Base-by-base conservation (phyloP, 2,888 invertebrate species). In the Hipparchia semele region DNA sequence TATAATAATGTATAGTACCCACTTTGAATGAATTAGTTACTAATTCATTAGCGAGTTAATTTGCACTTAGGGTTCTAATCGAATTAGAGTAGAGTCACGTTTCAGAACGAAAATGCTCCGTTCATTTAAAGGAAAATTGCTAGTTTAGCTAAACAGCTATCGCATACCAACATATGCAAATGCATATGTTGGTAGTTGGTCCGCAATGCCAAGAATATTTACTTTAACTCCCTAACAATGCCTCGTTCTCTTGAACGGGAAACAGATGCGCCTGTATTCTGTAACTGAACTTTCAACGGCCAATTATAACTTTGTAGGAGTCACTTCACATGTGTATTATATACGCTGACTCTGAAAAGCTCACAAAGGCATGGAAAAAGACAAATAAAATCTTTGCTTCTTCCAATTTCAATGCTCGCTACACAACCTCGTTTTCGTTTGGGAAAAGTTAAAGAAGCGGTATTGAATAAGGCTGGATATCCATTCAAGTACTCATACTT, bases 231-330 rank as follows among this genome's bases (percentile, higher is more conserved):
- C 13, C 64, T 65, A 73, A 73, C 70, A 71, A 71, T 73, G 64
- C 68, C 54, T 68, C 64, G 59, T 66, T 49, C 53, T 51, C 53
- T 59, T 51, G 62, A 62, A 70, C 45, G 67, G 61, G 62, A 58
- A 68, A 74, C 61, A 67, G 68, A 72, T 70, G 70, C 67, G 60
- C 33, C 61, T 69, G 23, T 64, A 51, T 62, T 62, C 46, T 49
- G 53, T 70, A 73, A 60, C 68, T 59, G 58, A 73, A 75, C 70
- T 73, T 73, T 51, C 23, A 73, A 56, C 66, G 58, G 68, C 75
- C 73, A 75, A 75, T 75, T 75, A 75, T 75, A 75, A 75, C 70
- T 75, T 75, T 12, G 39, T 65, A 68, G 73, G 51, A 69, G 33
- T 58, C 62, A 53, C 73, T 73, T 70, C 70, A 73, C 68, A 75